phyloP scores from a whole-genome alignment of 2,113 vertebrate genomes.

The Ictalurus punctatus region DNA sequence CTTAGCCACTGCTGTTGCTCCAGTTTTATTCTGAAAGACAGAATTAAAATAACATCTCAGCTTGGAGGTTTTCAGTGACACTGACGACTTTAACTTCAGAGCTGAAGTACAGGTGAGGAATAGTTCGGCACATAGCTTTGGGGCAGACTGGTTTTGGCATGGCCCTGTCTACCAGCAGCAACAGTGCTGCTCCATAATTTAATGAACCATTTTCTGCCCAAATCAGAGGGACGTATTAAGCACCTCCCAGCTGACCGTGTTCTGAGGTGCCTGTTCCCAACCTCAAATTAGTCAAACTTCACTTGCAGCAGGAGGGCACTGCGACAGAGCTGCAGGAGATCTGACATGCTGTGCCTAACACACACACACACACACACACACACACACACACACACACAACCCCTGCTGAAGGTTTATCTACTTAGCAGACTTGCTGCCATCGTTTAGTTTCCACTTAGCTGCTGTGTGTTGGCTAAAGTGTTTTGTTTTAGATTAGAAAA shows the following conservation, averaged over 20 bases:
- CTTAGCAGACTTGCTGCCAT: background rate
- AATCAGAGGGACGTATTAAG: conserved; percentile 64
- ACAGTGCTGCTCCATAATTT: conserved; percentile 61
- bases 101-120: background rate
- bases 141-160: conserved; percentile 22
- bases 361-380: conserved; percentile 1
- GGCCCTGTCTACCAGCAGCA: conserved; percentile 52
- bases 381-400: conserved; percentile 8
- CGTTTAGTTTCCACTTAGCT: conserved; percentile 18
- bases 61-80: background rate
- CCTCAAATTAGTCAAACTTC: conserved; percentile 60
- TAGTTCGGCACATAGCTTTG: background rate
- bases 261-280: background rate
- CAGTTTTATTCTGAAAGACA: background rate
- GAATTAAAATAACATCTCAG: background rate
- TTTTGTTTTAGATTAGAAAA: conserved; percentile 39
- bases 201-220: conserved; percentile 61
- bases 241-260: conserved; percentile 37
- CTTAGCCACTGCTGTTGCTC: background rate
- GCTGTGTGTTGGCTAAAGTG: background rate
- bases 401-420: background rate
- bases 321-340: conserved; percentile 25
- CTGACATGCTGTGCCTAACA: background rate
- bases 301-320: conserved; percentile 30
- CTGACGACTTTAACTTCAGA: conserved; percentile 7